A percentile compares a stretch with the other conserved stretches of the same genome.
These are phyloP conservation scores for Chironomus tentans DNA, from an alignment of 2,888 invertebrate genomes.

Conservation along the genomic window DNA sequence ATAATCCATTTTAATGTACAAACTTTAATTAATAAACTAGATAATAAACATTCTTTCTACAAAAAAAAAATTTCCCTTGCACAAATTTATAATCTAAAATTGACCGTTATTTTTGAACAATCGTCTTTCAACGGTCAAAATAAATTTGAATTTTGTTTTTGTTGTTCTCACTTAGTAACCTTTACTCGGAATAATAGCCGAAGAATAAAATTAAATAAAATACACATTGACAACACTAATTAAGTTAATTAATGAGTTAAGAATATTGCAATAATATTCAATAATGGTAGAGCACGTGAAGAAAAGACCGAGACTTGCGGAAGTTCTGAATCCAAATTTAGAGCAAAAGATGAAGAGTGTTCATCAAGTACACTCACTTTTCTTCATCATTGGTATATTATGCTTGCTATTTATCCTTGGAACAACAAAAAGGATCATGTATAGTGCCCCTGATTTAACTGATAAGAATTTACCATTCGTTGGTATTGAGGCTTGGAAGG, in stretches of 20 bases:
- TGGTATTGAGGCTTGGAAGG: slow-evolving; percentile 56
- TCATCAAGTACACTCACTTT: slow-evolving; percentile 7
- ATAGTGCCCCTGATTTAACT: not conserved
- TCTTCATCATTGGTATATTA: not conserved
- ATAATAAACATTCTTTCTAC: not conserved
- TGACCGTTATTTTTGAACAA: not conserved
- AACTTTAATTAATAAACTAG: not conserved
- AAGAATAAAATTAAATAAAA: not conserved
- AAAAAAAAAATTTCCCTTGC: not conserved
- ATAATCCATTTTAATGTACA: slow-evolving; percentile 4
- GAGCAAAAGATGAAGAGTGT: slow-evolving; percentile 12
- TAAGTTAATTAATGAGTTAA: not conserved
- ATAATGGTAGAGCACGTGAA: not conserved
- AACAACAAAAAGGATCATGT: not conserved
- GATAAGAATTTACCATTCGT: slow-evolving; percentile 44
- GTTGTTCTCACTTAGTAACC: not conserved
- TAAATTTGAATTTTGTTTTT: not conserved
- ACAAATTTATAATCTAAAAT: not conserved
- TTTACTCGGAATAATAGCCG: not conserved
- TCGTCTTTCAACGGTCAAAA: not conserved
- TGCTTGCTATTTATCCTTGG: not conserved
- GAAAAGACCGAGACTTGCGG: not conserved
- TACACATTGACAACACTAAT: not conserved
- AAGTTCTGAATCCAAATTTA: not conserved
- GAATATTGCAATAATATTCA: no score